Conservation (phyloP, 2,797 vertebrate species). For the Erithacus rubecula region DNA sequence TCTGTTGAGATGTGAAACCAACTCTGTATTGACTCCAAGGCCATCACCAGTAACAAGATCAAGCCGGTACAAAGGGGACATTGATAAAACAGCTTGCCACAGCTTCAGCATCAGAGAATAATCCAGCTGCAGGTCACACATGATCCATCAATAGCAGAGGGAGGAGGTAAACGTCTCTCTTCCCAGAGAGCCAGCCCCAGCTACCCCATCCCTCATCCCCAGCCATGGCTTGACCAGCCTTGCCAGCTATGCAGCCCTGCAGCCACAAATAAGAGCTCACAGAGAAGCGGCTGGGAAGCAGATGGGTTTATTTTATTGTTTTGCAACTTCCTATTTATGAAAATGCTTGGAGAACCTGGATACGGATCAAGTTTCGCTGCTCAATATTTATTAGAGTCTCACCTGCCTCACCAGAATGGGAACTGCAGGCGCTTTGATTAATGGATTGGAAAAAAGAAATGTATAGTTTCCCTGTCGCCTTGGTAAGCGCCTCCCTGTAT, state of each 20-base stretch:
- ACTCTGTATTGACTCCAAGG: not conserved
- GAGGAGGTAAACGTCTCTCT: not conserved
- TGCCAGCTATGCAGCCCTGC: not conserved
- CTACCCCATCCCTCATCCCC: not conserved
- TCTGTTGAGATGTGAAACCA: constrained; percentile 11
- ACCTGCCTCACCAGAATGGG: constrained; percentile 35
- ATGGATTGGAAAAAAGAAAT: constrained; percentile 56
- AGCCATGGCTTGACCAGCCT: not conserved
- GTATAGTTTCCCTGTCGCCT: constrained; percentile 60
- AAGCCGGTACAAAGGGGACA: not conserved
- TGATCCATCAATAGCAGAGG: not conserved
- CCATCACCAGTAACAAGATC: constrained; percentile 31
- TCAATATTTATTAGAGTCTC: constrained; percentile 66
- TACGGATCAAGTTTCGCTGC: constrained; percentile 41
- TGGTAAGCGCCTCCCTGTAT: constrained; percentile 61
- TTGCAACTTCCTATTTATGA: constrained; percentile 63
- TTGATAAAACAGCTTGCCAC: not conserved
- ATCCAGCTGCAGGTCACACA: constrained; percentile 11
- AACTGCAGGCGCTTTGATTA: constrained; percentile 59
- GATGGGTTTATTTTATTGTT: constrained; percentile 8
- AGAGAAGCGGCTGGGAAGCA: not conserved
- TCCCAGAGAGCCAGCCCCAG: not conserved
- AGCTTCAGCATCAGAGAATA: not conserved
- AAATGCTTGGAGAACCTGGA: constrained; percentile 50
- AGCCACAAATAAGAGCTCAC: not conserved